Base-by-base conservation (phyloP, 2,888 invertebrate species). In the Spodoptera littoralis region DNA sequence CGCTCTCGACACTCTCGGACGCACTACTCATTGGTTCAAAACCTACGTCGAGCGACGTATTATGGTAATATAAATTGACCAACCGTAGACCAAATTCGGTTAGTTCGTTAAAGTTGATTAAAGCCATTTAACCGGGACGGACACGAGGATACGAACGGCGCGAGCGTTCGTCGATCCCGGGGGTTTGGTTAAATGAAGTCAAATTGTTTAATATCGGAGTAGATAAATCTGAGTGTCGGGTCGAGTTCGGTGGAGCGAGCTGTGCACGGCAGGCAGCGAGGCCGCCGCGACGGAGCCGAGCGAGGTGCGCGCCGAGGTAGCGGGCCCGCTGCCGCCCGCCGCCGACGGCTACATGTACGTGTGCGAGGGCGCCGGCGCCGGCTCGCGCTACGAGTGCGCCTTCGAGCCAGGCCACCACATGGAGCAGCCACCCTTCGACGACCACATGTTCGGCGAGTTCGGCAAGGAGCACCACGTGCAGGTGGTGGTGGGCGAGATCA, bases 381-480 rank as follows among this genome's bases (percentile, higher is more conserved):
- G 84, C 67, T 85, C 89, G 80, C 90, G 93, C 67, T 94, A 92
- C 88, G 93, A 94, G 82, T 93, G 92, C 87, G 83, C 89, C 81
- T 92, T 90, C 87, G 93, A 93, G 79, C 85, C 89, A 49, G 83
- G 77, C 50, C 75, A 67, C 48, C 71, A 92, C 91, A 90, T 97
- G 97, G 97, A 97, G 90, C 96, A 95, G 83, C 93, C 95, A 41
- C 89, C 93, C 70, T 96, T 97, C 91, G 98, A 98, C 87, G 98
- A 98, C 86, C 97, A 97, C 83, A 96, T 97, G 86, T 98, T 97
- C 89, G 95, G 96, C 76, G 97, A 98, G 90, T 97, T 97, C 78
- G 96, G 95, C 66, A 94, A 96, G 90, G 95, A 84, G 64, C 88
- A 94, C 45, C 93, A 91, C 68, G 92, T 94, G 68, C 93, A 93